These are phyloP conservation scores for Gymnosoma rotundatum DNA, from an alignment of 2,888 invertebrate species.

Conservation along the genomic window DNA sequence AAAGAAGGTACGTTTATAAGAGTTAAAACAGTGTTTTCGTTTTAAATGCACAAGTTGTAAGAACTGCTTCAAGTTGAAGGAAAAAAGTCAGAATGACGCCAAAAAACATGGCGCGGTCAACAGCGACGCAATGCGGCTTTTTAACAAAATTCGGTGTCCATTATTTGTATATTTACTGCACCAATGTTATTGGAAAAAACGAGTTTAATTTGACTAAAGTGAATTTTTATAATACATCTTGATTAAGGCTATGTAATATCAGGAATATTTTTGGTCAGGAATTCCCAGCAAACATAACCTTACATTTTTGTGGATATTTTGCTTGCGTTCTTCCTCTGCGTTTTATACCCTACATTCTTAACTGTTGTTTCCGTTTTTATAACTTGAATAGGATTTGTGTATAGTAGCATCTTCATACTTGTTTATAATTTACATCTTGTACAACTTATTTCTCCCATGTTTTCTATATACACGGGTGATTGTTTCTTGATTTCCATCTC, in stretches of 20 bases:
- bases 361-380: neutral
- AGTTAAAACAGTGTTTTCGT: neutral
- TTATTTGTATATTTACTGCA: neutral
- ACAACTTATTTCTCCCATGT: too few species aligned
- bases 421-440: too few species aligned
- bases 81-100: conserved; percentile 74
- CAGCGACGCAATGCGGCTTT: conserved; percentile 66
- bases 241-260: neutral
- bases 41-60: conserved; percentile 18
- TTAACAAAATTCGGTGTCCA: conserved; percentile 4
- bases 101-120: conserved; percentile 76
- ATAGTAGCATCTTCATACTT: neutral
- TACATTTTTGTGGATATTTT: conserved; percentile 45
- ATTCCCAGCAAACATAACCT: conserved; percentile 60
- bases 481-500: conserved; percentile 12
- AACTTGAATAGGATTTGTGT: neutral
- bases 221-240: neutral
- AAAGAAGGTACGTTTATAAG: conserved; percentile 76
- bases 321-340: conserved; percentile 7
- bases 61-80: conserved; percentile 51
- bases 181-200: neutral
- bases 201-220: neutral
- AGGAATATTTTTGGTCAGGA: conserved; percentile 12
- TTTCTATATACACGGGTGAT: conserved; percentile 15
- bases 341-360: conserved; percentile 63